Conservation (phyloP, 2,888 invertebrate genomes). For the Sinohyriopsis cumingii region DNA sequence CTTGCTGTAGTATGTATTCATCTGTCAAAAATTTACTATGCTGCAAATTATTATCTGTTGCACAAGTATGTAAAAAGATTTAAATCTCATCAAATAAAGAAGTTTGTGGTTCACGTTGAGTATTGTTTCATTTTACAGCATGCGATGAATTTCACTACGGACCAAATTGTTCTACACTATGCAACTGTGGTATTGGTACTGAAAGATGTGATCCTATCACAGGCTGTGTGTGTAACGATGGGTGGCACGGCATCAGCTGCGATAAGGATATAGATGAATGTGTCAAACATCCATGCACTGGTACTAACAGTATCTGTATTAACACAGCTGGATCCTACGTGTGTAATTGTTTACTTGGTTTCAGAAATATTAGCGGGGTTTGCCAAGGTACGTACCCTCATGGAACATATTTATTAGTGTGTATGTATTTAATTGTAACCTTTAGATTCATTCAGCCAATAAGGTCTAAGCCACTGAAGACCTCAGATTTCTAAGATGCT, state of each 20-base stretch:
- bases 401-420: too few species aligned
- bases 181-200: conserved; percentile 28
- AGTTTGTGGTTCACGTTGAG: background rate
- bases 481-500: too few species aligned
- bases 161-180: conserved; percentile 16
- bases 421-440: too few species aligned
- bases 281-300: conserved; percentile 13
- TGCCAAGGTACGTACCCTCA: conserved; percentile 4
- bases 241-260: conserved; percentile 31
- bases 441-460: too few species aligned
- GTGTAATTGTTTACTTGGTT: conserved; percentile 25
- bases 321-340: conserved; percentile 23
- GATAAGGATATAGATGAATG: conserved; percentile 39
- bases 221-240: conserved; percentile 28
- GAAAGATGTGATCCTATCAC: conserved; percentile 10
- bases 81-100: background rate
- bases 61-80: background rate
- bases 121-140: conserved; percentile 7
- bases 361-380: conserved; percentile 8
- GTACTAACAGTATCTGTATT: conserved; percentile 13
- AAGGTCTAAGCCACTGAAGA: too few species aligned
- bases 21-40: too few species aligned
- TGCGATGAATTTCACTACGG: conserved; percentile 25
- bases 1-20: too few species aligned
- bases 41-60: too few species aligned